phyloP scores from a whole-genome alignment of 2,888 invertebrate genomes.

The Plagiodera versicolora region DNA sequence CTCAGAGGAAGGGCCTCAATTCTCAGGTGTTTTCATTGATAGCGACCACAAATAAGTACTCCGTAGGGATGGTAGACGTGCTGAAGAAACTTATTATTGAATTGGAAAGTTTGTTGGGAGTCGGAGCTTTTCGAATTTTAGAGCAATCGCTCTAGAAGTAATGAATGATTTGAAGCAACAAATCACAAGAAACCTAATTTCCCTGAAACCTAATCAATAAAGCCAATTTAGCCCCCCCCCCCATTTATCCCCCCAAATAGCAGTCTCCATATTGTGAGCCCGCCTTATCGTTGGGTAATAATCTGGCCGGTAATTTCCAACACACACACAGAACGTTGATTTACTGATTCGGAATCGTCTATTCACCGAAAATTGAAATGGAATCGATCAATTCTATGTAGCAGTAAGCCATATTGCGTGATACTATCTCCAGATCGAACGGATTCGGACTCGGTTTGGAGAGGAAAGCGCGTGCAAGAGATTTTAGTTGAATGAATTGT shows the following conservation, averaged over 20 bases:
- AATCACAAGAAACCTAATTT: no score
- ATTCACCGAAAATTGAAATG: conserved; percentile 26
- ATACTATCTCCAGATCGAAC: conserved; percentile 10
- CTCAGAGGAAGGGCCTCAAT: no score
- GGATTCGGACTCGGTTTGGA: not conserved
- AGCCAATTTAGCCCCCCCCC: no score
- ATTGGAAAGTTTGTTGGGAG: no score
- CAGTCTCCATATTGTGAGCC: not conserved
- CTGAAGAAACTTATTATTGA: no score
- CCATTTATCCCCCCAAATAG: not conserved
- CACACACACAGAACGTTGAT: conserved; percentile 30
- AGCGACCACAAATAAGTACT: no score
- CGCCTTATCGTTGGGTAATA: conserved; percentile 25
- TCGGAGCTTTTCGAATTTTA: no score
- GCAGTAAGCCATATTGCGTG: conserved; percentile 17
- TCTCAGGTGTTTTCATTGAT: no score
- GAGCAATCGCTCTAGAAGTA: no score
- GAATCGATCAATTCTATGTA: conserved; percentile 24
- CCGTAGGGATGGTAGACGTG: no score
- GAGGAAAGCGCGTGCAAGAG: not conserved
- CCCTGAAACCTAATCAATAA: no score
- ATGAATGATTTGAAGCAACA: no score
- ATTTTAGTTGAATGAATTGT: not conserved
- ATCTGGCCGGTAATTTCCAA: conserved; percentile 28
- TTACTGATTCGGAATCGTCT: conserved; percentile 19